Conservation (phyloP, 2,888 invertebrate genomes). For the Palloptera scutellata region DNA sequence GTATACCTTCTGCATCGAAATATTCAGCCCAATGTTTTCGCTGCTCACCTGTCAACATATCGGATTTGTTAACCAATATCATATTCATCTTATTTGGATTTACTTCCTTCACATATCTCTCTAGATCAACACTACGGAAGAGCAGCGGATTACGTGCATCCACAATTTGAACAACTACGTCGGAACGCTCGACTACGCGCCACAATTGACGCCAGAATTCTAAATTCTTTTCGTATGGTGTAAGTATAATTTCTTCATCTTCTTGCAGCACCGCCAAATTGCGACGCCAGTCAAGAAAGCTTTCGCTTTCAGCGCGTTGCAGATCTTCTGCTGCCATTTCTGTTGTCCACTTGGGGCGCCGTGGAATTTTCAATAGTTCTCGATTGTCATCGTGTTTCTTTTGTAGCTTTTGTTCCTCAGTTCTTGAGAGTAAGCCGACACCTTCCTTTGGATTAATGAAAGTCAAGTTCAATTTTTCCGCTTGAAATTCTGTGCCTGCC, state of each 20-base stretch:
- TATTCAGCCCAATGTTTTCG: slow-evolving; percentile 85
- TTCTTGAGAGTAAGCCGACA: slow-evolving; percentile 69
- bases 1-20: slow-evolving; percentile 76
- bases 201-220: slow-evolving; percentile 99
- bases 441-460: slow-evolving; percentile 73
- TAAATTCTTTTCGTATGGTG: slow-evolving; percentile 96
- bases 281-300: slow-evolving; percentile 91
- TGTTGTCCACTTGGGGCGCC: slow-evolving; percentile 84
- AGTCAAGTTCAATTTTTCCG: slow-evolving; percentile 86
- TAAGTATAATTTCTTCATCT: slow-evolving; percentile 82
- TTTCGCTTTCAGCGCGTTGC: slow-evolving; percentile 78
- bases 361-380: slow-evolving; percentile 79
- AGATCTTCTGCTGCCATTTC: slow-evolving; percentile 83
- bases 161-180: slow-evolving; percentile 91
- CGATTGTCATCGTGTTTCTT: slow-evolving; percentile 69
- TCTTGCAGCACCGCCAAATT: slow-evolving; percentile 81
- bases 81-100: slow-evolving; percentile 77
- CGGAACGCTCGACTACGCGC: slow-evolving; percentile 97
- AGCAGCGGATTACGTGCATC: slow-evolving; percentile 96
- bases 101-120: slow-evolving; percentile 83
- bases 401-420: slow-evolving; percentile 67
- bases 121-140: slow-evolving; percentile 92
- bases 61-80: slow-evolving; percentile 94
- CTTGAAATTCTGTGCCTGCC: slow-evolving; percentile 92
- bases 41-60: slow-evolving; percentile 83